These are phyloP conservation scores for Drosophila austrosaltans DNA, from an alignment of 2,888 invertebrate genomes.

Conservation along the genomic window DNA sequence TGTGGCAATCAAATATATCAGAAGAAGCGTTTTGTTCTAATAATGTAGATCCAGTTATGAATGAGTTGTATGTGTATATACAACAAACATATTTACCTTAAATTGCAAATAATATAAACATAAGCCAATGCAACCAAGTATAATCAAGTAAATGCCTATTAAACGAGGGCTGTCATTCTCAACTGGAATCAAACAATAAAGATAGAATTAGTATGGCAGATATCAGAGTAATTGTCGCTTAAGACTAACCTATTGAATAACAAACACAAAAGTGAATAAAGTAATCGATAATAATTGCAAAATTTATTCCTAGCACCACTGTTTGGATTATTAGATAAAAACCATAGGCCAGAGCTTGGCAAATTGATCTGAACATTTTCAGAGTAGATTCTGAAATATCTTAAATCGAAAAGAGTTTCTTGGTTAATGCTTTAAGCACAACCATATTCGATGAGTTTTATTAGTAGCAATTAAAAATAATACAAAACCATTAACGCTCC, in stretches of 20 bases:
- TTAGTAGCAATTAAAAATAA: background rate
- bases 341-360: background rate
- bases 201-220: background rate
- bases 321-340: background rate
- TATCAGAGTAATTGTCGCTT: background rate
- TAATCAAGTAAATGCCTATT: background rate
- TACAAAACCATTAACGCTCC: background rate
- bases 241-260: background rate
- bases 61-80: background rate
- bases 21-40: background rate
- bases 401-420: background rate
- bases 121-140: background rate
- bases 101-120: background rate
- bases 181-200: background rate
- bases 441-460: background rate
- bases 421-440: background rate
- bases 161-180: background rate
- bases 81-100: background rate
- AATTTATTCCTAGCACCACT: background rate
- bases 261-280: background rate
- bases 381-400: background rate
- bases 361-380: background rate
- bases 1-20: background rate
- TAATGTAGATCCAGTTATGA: background rate
- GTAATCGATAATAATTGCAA: background rate